Conservation (phyloP, 2,797 vertebrate species). For the Diplodus puntazzo region DNA sequence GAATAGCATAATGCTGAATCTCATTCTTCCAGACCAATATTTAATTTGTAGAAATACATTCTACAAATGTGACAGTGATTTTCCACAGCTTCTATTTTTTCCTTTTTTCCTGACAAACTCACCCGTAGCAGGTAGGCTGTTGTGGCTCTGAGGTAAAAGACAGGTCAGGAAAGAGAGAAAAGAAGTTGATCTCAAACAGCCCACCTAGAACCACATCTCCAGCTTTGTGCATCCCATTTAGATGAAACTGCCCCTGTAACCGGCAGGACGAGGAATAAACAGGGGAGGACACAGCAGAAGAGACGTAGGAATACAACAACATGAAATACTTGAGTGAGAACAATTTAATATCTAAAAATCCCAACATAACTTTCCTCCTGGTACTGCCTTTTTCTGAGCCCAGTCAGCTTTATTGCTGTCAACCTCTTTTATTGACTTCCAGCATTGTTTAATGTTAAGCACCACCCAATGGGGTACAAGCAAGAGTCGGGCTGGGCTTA, state of each 20-base stretch:
- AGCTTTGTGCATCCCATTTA: constrained; percentile 57
- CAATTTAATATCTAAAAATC: no score
- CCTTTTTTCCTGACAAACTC: constrained; percentile 1
- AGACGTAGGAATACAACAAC: no score
- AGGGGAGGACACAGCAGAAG: not conserved
- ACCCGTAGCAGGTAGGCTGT: constrained; percentile 56
- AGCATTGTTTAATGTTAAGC: no score
- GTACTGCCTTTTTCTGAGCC: no score
- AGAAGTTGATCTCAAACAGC: constrained; percentile 74
- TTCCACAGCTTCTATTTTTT: not conserved
- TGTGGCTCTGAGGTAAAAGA: constrained; percentile 70
- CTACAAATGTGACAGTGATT: not conserved
- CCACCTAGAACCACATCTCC: constrained; percentile 78
- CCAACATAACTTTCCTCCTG: no score
- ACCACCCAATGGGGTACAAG: no score
- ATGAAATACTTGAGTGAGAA: no score
- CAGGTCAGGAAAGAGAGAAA: constrained; percentile 69
- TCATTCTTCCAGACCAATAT: not conserved
- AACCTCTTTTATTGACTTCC: no score
- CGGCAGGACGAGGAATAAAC: not conserved
- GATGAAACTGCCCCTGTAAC: constrained; percentile 33
- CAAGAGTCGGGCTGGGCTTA: no score
- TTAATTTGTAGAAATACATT: not conserved
- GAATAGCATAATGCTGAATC: not conserved
- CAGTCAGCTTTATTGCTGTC: no score